Evolutionary conservation across 2,113 vertebrate species (phyloP).

Genomic region (Pyxicephalus adspersus): DNA sequence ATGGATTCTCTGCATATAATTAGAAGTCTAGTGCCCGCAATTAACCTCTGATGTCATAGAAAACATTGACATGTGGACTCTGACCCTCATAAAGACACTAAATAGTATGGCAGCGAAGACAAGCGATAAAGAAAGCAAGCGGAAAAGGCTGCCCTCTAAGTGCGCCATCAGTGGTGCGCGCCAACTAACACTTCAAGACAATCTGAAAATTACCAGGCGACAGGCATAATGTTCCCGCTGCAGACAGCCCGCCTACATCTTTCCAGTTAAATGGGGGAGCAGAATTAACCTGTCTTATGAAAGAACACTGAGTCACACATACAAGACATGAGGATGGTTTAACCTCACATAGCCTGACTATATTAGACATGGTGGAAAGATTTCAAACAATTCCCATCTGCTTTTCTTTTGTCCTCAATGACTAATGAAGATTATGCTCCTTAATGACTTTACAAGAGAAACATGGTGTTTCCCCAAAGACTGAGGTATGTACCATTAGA

Average conservation of each 20-base stretch:
- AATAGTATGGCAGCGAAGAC: neutral
- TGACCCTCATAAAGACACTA: neutral
- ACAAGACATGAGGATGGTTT: constrained; percentile 31
- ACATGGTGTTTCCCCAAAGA: no score
- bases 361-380: constrained; percentile 12
- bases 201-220: constrained; percentile 51
- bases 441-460: no score
- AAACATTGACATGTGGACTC: no score
- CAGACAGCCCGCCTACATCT: constrained; percentile 52
- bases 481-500: no score
- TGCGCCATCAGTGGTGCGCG: neutral
- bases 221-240: constrained; percentile 51
- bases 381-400: neutral
- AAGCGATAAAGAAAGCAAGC: neutral
- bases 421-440: no score
- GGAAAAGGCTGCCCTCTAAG: neutral
- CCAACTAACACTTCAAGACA: constrained; percentile 25
- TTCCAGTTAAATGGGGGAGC: constrained; percentile 41
- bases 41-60: no score
- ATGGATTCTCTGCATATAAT: no score
- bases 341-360: constrained; percentile 43
- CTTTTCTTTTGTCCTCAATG: neutral
- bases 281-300: constrained; percentile 53
- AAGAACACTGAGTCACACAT: constrained; percentile 48
- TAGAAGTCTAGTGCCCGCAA: no score